phyloP scores from a whole-genome alignment of 2,888 invertebrate genomes.

The Resseliella maxima region DNA sequence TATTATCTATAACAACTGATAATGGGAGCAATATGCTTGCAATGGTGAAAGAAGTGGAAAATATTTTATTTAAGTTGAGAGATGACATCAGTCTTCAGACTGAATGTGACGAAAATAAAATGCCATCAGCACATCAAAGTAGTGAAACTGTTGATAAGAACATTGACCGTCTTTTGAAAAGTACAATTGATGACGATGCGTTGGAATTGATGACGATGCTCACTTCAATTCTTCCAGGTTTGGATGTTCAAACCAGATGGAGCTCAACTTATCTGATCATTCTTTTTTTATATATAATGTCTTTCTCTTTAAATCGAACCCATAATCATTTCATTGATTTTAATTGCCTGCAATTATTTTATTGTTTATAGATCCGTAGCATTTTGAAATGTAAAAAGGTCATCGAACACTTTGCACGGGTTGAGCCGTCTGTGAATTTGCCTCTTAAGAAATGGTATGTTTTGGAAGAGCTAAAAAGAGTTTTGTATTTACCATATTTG shows the following conservation, averaged over 20 bases:
- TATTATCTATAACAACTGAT: not conserved
- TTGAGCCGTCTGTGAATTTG: not conserved
- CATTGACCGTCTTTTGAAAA: not conserved
- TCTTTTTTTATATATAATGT: too few relatives aligned
- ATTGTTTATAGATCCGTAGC: not conserved
- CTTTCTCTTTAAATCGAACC: too few relatives aligned
- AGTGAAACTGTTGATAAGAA: not conserved
- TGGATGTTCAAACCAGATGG: constrained; percentile 16
- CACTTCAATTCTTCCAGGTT: not conserved
- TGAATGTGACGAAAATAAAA: not conserved
- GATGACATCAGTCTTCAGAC: not conserved
- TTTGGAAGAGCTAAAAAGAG: not conserved
- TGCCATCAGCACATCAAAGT: not conserved
- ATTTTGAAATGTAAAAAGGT: not conserved
- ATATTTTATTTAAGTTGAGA: not conserved
- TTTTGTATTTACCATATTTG: not conserved
- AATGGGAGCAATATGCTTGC: constrained; percentile 1
- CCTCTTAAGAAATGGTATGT: not conserved
- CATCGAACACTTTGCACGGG: not conserved
- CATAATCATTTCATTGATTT: not conserved
- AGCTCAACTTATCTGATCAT: constrained; percentile 3
- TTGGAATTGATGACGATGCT: too few relatives aligned
- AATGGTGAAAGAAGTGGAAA: not conserved
- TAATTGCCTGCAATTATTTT: not conserved
- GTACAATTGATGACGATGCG: not conserved